Evolutionary conservation across 2,113 vertebrate species (phyloP).

Genomic region (Anarrhichthys ocellatus): DNA sequence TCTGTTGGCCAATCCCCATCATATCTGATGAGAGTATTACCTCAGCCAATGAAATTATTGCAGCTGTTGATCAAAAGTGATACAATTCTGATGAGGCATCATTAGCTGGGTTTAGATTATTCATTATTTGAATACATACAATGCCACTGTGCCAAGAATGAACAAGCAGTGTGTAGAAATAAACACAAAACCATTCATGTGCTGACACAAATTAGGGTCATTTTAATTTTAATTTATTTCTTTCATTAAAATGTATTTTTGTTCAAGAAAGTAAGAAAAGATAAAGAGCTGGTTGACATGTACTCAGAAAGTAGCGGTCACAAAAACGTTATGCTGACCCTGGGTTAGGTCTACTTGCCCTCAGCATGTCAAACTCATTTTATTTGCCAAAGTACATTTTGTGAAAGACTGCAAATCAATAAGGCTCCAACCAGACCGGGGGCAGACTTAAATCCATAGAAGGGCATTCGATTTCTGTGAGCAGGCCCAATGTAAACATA

Average conservation of each 20-base stretch:
- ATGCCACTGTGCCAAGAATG: background rate
- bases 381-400: conserved; percentile 62
- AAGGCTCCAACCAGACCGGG: conserved; percentile 2
- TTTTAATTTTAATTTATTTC: background rate
- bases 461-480: background rate
- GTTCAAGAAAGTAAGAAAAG: background rate
- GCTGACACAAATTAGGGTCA: background rate
- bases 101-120: background rate
- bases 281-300: conserved; percentile 2
- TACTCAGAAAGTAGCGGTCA: conserved; percentile 14
- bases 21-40: background rate
- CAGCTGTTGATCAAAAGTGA: conserved; percentile 4
- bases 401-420: conserved; percentile 54
- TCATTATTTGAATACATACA: background rate
- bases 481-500: background rate
- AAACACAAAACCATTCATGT: background rate
- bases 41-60: conserved; percentile 27
- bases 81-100: background rate
- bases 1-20: conserved; percentile 26
- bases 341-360: conserved; percentile 55
- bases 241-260: background rate
- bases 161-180: background rate
- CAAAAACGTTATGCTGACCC: conserved; percentile 58
- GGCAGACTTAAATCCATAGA: background rate
- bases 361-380: conserved; percentile 23